These are phyloP conservation scores for Tortrix viridana DNA, from an alignment of 2,888 invertebrate species.

Conservation along the genomic window DNA sequence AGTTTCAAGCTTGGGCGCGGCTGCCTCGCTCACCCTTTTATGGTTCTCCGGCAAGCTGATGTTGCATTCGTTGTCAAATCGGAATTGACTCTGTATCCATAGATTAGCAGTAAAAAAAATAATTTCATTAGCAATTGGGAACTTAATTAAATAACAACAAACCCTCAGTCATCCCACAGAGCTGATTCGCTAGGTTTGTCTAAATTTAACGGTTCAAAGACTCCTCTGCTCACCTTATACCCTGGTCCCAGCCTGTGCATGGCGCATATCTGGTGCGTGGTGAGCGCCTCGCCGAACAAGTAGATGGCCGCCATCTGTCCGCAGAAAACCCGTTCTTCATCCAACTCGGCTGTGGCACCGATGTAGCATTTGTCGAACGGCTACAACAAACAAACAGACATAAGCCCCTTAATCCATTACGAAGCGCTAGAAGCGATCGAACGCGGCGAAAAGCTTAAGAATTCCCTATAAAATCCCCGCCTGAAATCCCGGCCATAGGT, in stretches of 20 bases:
- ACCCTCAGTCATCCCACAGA: no score
- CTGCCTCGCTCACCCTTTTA: slow-evolving; percentile 95
- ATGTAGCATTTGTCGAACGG: slow-evolving; percentile 99
- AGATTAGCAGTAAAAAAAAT: slow-evolving; percentile 68
- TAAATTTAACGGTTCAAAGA: background rate
- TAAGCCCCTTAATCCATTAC: slow-evolving; percentile 33
- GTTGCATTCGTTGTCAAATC: slow-evolving; percentile 99
- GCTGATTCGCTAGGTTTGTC: background rate
- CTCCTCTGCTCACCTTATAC: slow-evolving; percentile 92
- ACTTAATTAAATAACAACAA: no score
- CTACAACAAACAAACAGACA: slow-evolving; percentile 76
- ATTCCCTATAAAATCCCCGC: slow-evolving; percentile 7
- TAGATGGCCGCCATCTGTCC: slow-evolving; percentile 99
- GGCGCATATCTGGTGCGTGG: slow-evolving; percentile 98
- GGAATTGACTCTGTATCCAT: slow-evolving; percentile 96
- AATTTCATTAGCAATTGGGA: slow-evolving; percentile 33
- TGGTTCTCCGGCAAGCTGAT: slow-evolving; percentile 98
- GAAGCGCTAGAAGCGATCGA: slow-evolving; percentile 26
- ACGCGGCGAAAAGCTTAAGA: slow-evolving; percentile 20
- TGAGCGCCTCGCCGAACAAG: slow-evolving; percentile 98
- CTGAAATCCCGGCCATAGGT: slow-evolving; percentile 27
- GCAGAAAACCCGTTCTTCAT: slow-evolving; percentile 98
- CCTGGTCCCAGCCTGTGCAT: slow-evolving; percentile 99
- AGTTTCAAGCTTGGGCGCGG: slow-evolving; percentile 75
- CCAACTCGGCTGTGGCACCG: slow-evolving; percentile 98